Base-by-base conservation (phyloP, 2,113 vertebrate species). In the Oceanites oceanicus region DNA sequence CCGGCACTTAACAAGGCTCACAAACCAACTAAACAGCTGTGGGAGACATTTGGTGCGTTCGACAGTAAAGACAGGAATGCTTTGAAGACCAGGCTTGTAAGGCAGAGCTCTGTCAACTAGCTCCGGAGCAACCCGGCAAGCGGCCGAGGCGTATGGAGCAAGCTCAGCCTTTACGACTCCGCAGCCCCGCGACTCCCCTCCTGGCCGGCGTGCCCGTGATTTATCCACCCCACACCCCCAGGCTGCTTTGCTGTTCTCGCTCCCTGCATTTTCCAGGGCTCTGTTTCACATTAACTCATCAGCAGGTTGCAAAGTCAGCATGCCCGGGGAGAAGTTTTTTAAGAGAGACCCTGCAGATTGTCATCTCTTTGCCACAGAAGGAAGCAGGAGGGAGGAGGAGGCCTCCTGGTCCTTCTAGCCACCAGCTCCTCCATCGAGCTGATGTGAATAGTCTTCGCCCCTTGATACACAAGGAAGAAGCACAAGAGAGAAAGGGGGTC, bases 1-100 rank as follows among this genome's bases (percentile, higher is more conserved):
- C 50, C 14, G 1, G 81, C 89, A 87, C 92, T 95, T 96, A 96
- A 96, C 94, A 94, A 97, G 95, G 91, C 95, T 95, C 67, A 2
- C 95, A 96, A 96, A 97, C 92, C 96, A 89, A 91, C 96, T 85
- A 76, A 94, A 92, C 95, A 96, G 95, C 95, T 96, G 96, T 66
- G 91, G 73, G 77, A 97, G 95, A 94, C 94, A 97, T 97, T 97
- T 97, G 93, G 95, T 96, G 84, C 27, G 0, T 70, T 94, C 15
- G 21, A 95, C 87, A 97, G 93, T 95, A 97, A 96, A 97, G 96
- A 67, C 26, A 97, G 96, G 96, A 97, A 96, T 97, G 96, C 96
- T 97, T 97, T 97, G 96, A 97, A 97, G 96, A 63, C 4, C 3
- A 0, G 71, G 71, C 77, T 96, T 21, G 86, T 86, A 73, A 95